phyloP scores from a whole-genome alignment of 2,888 invertebrate species.

The Bombyx huttoni region DNA sequence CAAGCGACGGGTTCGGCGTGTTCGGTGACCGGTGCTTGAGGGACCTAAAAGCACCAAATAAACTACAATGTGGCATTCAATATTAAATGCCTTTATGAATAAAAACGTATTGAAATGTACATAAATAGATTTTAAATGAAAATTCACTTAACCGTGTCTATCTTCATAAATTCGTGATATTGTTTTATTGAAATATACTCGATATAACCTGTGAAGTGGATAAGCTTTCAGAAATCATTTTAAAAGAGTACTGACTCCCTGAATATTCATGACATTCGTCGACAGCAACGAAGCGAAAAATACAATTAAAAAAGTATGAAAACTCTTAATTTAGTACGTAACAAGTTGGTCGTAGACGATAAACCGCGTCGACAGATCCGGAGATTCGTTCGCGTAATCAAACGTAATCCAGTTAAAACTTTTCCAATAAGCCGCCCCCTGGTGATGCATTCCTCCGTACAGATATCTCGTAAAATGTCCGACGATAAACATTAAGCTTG shows the following conservation, averaged over 20 bases:
- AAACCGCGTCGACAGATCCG: constrained; percentile 21
- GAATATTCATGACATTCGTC: constrained; percentile 4
- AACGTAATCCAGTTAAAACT: constrained; percentile 67
- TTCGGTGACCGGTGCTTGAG: too few species aligned
- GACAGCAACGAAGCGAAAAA: constrained; percentile 12
- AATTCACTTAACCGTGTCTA: too few species aligned
- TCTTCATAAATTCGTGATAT: too few species aligned
- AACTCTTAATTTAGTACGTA: constrained; percentile 27
- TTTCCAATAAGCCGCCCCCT: constrained; percentile 63
- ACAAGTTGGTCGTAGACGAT: constrained; percentile 43
- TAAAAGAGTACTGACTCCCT: not conserved
- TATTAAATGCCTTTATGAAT: too few species aligned
- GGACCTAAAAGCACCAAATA: too few species aligned
- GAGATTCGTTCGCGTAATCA: constrained; percentile 30
- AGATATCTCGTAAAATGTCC: constrained; percentile 16
- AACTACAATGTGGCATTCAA: too few species aligned
- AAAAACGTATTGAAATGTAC: too few species aligned
- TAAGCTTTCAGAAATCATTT: too few species aligned
- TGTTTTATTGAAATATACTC: too few species aligned
- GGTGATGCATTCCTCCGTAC: constrained; percentile 30
- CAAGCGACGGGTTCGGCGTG: too few species aligned
- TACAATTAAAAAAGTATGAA: constrained; percentile 11
- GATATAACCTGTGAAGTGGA: too few species aligned
- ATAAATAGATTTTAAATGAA: too few species aligned
- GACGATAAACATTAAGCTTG: constrained; percentile 8